Percentiles rank a stretch among this genome's conserved stretches.
Conservation (phyloP, 2,113 vertebrate genomes). For the Plectropomus leopardus region DNA sequence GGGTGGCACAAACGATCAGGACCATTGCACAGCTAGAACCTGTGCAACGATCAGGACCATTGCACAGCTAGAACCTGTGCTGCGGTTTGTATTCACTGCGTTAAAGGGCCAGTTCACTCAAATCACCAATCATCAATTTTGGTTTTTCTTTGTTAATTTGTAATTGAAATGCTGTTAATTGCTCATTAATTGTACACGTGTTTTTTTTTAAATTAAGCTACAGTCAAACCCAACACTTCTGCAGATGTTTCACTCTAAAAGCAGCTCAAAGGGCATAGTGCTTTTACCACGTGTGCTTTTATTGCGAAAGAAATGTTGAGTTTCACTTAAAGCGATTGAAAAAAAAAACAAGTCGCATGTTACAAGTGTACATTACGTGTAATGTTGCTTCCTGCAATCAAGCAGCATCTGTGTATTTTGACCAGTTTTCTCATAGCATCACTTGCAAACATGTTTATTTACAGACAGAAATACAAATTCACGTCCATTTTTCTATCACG, state of each 20-base stretch:
- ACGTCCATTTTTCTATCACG: background rate
- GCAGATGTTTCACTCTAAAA: background rate
- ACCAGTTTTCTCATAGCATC: background rate
- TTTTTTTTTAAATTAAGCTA: background rate
- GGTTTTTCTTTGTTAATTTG: too few species aligned
- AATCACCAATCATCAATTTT: too few species aligned
- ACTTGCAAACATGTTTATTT: conserved; percentile 14
- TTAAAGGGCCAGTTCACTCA: background rate
- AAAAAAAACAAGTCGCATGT: too few species aligned
- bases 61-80: background rate
- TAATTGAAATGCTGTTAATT: background rate
- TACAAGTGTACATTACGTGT: background rate
- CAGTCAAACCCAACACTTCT: background rate
- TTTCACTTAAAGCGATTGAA: background rate
- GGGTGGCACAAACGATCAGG: background rate
- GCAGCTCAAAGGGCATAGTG: background rate
- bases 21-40: background rate
- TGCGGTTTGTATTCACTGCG: background rate
- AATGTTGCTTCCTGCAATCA: background rate
- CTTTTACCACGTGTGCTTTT: background rate
- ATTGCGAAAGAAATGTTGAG: background rate
- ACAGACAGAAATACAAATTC: conserved; percentile 5
- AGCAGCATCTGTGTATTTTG: background rate
- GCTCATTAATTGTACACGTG: background rate
- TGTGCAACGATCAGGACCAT: background rate